Conservation (phyloP, 2,888 invertebrate genomes). For the Neoascia interrupta region DNA sequence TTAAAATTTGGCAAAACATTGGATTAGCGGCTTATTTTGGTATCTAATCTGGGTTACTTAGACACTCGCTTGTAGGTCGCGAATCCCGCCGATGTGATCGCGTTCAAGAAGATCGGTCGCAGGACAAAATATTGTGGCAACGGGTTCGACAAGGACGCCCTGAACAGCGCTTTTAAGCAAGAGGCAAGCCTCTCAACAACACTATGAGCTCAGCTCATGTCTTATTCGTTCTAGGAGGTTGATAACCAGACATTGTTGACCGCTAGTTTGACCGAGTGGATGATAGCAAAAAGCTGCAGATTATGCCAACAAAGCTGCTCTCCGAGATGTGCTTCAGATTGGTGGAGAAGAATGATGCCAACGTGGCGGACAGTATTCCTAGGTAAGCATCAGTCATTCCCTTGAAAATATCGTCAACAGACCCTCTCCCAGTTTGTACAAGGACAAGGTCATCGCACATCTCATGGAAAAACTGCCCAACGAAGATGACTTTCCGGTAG, state of each 20-base stretch:
- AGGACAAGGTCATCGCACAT: conserved; percentile 80
- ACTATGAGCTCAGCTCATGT: neutral
- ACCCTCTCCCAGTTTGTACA: conserved; percentile 80
- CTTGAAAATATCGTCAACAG: neutral
- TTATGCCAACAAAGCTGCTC: conserved; percentile 88
- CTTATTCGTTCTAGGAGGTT: conserved; percentile 70
- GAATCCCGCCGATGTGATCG: conserved; percentile 90
- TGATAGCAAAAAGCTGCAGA: conserved; percentile 82
- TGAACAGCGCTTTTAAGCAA: conserved; percentile 74
- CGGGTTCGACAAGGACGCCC: conserved; percentile 75
- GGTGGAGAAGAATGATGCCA: conserved; percentile 83
- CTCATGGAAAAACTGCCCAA: conserved; percentile 80
- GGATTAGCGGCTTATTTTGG: no score
- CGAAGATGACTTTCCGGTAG: conserved; percentile 80
- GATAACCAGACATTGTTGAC: conserved; percentile 80
- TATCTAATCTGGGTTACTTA: no score
- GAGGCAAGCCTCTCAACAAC: conserved; percentile 54
- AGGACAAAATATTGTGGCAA: conserved; percentile 72
- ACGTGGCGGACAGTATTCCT: conserved; percentile 81
- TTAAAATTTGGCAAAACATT: no score
- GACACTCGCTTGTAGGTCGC: conserved; percentile 82
- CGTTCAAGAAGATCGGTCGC: conserved; percentile 83
- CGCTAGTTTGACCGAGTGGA: conserved; percentile 82
- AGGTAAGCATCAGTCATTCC: conserved; percentile 79
- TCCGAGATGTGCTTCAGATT: conserved; percentile 86